phyloP scores from a whole-genome alignment of 2,888 invertebrate genomes.

The Thecocarcelia acutangulata region DNA sequence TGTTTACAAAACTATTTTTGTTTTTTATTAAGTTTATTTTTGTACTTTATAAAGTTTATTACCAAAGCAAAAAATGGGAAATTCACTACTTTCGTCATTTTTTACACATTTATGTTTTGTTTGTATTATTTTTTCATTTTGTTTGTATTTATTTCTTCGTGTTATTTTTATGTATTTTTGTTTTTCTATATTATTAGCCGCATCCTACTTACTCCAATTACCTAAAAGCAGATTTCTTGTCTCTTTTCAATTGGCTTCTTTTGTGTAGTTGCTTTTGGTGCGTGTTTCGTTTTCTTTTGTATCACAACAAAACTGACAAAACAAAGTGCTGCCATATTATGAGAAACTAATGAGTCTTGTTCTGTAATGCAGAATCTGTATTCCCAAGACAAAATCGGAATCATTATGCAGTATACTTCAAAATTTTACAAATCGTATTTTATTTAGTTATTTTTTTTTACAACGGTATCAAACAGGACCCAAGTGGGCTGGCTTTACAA shows the following conservation, averaged over 20 bases:
- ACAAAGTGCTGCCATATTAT: constrained; percentile 48
- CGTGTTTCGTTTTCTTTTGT: constrained; percentile 61
- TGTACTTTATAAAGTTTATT: constrained; percentile 21
- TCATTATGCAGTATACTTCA: not conserved
- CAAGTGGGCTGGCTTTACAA: too few relatives aligned
- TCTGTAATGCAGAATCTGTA: not conserved
- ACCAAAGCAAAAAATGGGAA: too few relatives aligned
- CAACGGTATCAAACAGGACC: too few relatives aligned
- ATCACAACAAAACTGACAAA: constrained; percentile 66
- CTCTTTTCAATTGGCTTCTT: constrained; percentile 66
- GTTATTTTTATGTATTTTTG: constrained; percentile 39
- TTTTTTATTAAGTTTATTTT: too few relatives aligned
- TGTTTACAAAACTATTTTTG: not conserved
- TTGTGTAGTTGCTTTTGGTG: constrained; percentile 53
- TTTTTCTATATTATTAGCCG: constrained; percentile 53
- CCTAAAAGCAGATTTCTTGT: constrained; percentile 26
- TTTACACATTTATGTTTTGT: constrained; percentile 75
- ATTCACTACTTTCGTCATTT: constrained; percentile 75
- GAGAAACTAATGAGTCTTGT: too few relatives aligned
- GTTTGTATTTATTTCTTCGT: constrained; percentile 54
- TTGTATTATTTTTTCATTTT: constrained; percentile 65
- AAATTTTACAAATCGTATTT: too few relatives aligned
- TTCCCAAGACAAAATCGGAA: too few relatives aligned
- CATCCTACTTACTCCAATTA: constrained; percentile 55
- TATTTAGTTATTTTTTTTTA: too few relatives aligned